Conservation (phyloP, 2,797 vertebrate species). For the Kryptopterus vitreolus region DNA sequence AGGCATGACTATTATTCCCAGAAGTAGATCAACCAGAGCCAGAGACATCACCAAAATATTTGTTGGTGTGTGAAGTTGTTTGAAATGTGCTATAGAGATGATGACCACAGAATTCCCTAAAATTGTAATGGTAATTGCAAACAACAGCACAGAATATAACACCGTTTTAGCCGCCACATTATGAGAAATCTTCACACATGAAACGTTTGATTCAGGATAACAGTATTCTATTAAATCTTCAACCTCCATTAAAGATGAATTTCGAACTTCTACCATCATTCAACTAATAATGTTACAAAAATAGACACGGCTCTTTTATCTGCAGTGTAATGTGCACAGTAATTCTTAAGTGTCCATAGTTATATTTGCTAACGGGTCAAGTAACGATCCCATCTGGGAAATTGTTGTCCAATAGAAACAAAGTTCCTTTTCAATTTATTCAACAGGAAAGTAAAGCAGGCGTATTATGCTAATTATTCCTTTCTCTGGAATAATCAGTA, state of each 20-base stretch:
- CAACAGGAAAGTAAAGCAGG: neutral
- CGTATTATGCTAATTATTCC: too few relatives aligned
- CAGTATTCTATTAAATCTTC: conserved; percentile 45
- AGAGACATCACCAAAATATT: conserved; percentile 77
- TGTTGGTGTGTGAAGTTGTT: conserved; percentile 76
- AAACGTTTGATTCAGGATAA: conserved; percentile 56
- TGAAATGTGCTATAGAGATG: conserved; percentile 74
- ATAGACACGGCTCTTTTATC: neutral
- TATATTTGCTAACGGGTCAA: neutral
- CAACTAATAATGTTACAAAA: conserved; percentile 15
- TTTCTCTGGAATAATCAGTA: too few relatives aligned
- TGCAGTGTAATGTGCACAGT: neutral
- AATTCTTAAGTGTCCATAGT: neutral
- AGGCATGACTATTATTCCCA: conserved; percentile 73
- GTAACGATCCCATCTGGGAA: conserved; percentile 4
- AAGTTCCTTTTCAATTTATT: neutral
- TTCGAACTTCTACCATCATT: conserved; percentile 16
- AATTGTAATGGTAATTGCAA: conserved; percentile 63
- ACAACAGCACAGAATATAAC: conserved; percentile 57
- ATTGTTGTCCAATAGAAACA: neutral
- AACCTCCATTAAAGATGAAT: neutral
- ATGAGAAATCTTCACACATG: conserved; percentile 53
- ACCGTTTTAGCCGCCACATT: conserved; percentile 15
- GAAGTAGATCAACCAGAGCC: conserved; percentile 70
- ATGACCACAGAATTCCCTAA: conserved; percentile 74